Percentiles rank a stretch among this genome's conserved stretches.
Evolutionary conservation across 2,888 invertebrate genomes (phyloP).

Genomic region (Meiosimyza decipiens): DNA sequence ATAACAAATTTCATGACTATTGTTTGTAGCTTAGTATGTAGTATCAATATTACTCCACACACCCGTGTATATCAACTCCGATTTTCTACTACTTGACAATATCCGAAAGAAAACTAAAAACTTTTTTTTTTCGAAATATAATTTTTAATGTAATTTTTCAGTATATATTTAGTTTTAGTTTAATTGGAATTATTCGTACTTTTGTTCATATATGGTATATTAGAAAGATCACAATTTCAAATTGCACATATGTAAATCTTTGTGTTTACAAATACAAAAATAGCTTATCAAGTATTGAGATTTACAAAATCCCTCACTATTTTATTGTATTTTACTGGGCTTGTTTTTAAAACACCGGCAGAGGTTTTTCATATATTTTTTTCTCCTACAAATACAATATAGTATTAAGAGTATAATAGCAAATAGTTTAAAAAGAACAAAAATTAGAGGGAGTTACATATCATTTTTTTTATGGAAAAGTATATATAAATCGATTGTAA

Average conservation of each 20-base stretch:
- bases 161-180: background rate
- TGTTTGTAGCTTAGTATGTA: too few species aligned
- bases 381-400: background rate
- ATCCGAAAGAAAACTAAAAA: too few species aligned
- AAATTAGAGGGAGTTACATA: conserved; percentile 10
- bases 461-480: conserved; percentile 8
- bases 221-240: conserved; percentile 31
- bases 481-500: conserved; percentile 23
- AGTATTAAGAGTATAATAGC: conserved; percentile 1
- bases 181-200: conserved; percentile 78
- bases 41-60: too few species aligned
- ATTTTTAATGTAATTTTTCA: too few species aligned
- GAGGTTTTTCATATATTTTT: background rate
- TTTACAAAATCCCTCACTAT: conserved; percentile 12
- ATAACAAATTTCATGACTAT: too few species aligned
- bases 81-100: too few species aligned
- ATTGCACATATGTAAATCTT: conserved; percentile 23
- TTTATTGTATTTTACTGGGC: conserved; percentile 22
- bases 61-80: too few species aligned
- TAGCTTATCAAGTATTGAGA: conserved; percentile 29
- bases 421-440: conserved; percentile 4
- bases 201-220: conserved; percentile 69
- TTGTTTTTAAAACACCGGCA: background rate
- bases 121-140: too few species aligned
- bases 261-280: conserved; percentile 29